These are phyloP conservation scores for Merops nubicus DNA, from an alignment of 2,113 vertebrate genomes.

Conservation along the genomic window DNA sequence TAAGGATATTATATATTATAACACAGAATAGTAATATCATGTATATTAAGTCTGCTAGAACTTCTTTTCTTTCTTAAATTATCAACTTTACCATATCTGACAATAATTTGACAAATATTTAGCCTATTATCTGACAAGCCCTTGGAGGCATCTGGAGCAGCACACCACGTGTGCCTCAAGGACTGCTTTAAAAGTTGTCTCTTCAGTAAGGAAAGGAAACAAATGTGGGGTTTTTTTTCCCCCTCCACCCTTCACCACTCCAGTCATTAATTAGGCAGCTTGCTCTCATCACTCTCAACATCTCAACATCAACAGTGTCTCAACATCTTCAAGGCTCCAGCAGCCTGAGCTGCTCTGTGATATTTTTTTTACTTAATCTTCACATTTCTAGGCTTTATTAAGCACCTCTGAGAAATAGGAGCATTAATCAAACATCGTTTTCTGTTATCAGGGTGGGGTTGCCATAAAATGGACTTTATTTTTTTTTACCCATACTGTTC, in stretches of 20 bases:
- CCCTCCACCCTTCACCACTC: background rate
- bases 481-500: background rate
- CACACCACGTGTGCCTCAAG: accelerated
- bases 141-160: too few species aligned
- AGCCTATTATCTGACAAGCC: too few species aligned
- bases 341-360: background rate
- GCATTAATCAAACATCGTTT: conserved; percentile 12
- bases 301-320: too few species aligned
- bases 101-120: too few species aligned
- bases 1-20: background rate
- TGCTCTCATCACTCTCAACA: background rate
- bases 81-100: background rate
- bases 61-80: background rate
- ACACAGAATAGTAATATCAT: too few species aligned
- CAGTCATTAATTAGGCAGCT: background rate
- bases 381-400: background rate
- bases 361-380: background rate
- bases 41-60: background rate
- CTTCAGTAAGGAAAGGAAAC: background rate
- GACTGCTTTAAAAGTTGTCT: background rate
- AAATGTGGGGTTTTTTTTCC: too few species aligned
- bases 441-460: background rate
- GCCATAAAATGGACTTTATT: conserved; percentile 3
- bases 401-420: background rate
- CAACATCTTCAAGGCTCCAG: background rate